phyloP scores from a whole-genome alignment of 2,888 invertebrate genomes.

The Rutpela maculata region DNA sequence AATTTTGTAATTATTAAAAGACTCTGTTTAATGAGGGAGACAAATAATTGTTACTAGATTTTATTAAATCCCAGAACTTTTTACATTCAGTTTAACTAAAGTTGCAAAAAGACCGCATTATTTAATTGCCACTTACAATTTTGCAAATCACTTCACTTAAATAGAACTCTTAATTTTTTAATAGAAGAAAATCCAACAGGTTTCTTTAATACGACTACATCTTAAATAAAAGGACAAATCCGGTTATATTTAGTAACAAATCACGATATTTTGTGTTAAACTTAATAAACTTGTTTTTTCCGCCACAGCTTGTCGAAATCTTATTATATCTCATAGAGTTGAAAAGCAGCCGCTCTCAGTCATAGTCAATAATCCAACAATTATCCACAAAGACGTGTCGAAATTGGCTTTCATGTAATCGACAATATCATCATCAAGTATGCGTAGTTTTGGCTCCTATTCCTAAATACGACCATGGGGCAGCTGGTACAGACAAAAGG shows the following conservation, averaged over 20 bases:
- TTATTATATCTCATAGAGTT: slow-evolving; percentile 42
- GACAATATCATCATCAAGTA: slow-evolving; percentile 28
- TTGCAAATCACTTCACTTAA: slow-evolving; percentile 2
- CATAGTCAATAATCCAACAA: slow-evolving; percentile 54
- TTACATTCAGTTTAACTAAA: not conserved
- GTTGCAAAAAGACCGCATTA: not conserved
- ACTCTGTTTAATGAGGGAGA: too few relatives aligned
- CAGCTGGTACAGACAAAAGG: slow-evolving; percentile 72
- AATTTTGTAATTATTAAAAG: too few relatives aligned
- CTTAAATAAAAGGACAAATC: not conserved
- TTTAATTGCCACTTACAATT: not conserved
- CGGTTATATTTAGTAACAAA: slow-evolving; percentile 3
- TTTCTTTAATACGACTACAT: not conserved
- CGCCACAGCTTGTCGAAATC: slow-evolving; percentile 47
- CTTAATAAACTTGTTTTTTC: slow-evolving; percentile 24
- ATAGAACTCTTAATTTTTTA: not conserved
- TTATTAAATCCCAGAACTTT: not conserved
- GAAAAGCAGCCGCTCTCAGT: slow-evolving; percentile 46
- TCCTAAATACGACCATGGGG: slow-evolving; percentile 64
- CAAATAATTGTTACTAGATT: not conserved
- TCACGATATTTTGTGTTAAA: not conserved
- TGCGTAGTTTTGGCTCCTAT: slow-evolving; percentile 35
- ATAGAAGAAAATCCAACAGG: not conserved
- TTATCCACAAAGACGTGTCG: slow-evolving; percentile 60
- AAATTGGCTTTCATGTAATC: slow-evolving; percentile 53